phyloP scores from a whole-genome alignment of 2,797 vertebrate genomes.

The Pangasius krempfi region DNA sequence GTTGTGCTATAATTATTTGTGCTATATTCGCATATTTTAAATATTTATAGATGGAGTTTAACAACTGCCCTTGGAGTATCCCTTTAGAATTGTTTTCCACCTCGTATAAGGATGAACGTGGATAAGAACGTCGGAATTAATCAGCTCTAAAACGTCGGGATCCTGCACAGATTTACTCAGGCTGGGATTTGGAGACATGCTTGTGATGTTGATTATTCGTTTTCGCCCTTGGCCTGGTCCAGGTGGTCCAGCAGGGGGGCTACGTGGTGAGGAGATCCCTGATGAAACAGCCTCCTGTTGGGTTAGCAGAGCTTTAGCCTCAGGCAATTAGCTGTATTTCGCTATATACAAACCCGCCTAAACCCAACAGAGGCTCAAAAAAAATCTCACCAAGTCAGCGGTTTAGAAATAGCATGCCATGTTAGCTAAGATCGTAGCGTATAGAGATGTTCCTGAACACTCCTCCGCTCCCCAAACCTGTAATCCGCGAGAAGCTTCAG shows the following conservation, averaged over 20 bases:
- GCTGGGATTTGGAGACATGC: constrained; percentile 16
- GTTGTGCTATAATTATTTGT: background rate
- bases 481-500: constrained; percentile 52
- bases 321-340: constrained; percentile 75
- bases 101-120: background rate
- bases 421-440: constrained; percentile 22
- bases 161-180: background rate
- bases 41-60: background rate
- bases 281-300: constrained; percentile 61
- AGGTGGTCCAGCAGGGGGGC: constrained; percentile 56
- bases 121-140: background rate
- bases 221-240: constrained; percentile 55
- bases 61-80: background rate
- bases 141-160: background rate
- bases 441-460: constrained; percentile 54
- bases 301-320: constrained; percentile 72
- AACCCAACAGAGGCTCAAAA: constrained; percentile 63
- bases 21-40: background rate
- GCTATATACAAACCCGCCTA: constrained; percentile 65
- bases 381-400: constrained; percentile 70
- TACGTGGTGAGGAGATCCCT: constrained; percentile 55
- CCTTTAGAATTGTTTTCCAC: background rate
- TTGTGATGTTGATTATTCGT: constrained; percentile 55
- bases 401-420: constrained; percentile 38
- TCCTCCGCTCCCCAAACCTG: constrained; percentile 45